Evolutionary conservation across 1,140 invertebrate species (phyloP), one percentile per base, ranked within the genome.

Genomic region (Fopius arisanus): DNA sequence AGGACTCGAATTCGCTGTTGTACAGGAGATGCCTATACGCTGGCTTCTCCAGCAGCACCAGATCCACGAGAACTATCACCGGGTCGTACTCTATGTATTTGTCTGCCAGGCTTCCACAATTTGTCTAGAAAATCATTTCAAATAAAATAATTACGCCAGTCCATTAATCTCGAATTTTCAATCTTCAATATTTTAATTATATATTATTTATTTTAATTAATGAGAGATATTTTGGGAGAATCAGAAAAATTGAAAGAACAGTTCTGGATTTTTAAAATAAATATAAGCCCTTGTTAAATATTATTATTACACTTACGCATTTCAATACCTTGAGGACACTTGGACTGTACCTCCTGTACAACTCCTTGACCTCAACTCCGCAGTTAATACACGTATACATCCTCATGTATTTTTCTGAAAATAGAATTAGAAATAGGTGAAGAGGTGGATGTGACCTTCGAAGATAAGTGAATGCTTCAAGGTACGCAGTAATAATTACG

Each of bases 51-150:
- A 96, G 88, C 7, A 97, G 81, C 9, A 97, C 89, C 4, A 95
- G 86, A 87, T 96, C 95, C 75, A 97, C 92, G 73, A 96, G 90
- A 0, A 96, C 92, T 75, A 96, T 93, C 4, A 95, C 92, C 23
- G 92, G 90, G 82, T 97, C 96, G 86, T 94, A 96, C 86, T 97
- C 96, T 70, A 96, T 92, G 78, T 97, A 97, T 82, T 96, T 96
- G 80, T 97, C 96, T 14, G 94, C 94, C 23, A 93, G 83, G 72
- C 90, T 85, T 12, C 91, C 90, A 80, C 96, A 97, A 68, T 89
- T 88, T 23, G 90, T 89, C 95, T 96, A 82, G 12, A 70, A 68
- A n/a, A n/a, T n/a, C n/a, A n/a, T n/a, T n/a, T n/a, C n/a, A n/a
- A n/a, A n/a, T n/a, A n/a, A n/a, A n/a, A n/a, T n/a, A n/a, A n/a